Base-by-base conservation (phyloP, 2,113 vertebrate genomes). In the Burhinus oedicnemus region DNA sequence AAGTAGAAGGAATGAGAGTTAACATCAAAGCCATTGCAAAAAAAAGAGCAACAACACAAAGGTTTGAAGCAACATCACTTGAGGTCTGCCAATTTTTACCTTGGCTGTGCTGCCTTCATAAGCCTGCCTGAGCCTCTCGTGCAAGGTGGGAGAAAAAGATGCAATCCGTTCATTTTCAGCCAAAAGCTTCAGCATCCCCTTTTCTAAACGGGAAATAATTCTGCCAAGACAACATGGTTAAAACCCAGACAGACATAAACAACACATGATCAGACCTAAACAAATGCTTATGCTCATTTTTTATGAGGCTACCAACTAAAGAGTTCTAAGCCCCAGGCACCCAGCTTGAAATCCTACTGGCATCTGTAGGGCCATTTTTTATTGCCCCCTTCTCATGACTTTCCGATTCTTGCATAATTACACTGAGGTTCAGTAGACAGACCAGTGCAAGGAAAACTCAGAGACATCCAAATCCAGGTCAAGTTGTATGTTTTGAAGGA, bases 111-210 rank as follows among this genome's bases (percentile, higher is more conserved):
- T 99, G 97, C 86, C 98, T 95, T 99, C 98, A 62, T 99, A 99
- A 70, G 99, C 99, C 96, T 98, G 97, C 69, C 95, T 97, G 82
- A 99, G 98, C 44, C 96, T 98, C 65, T 99, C 98, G 52, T 98
- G 98, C 90, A 99, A 98, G 55, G 94, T 77, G 27, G 98, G 98
- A 90, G 99, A 99, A 98, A 99, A 99, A 47, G 97, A 98, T 15
- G 97, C 98, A 91, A 99, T 98, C 58, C 99, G 98, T 85, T 99
- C 99, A 19, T 99, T 99, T 97, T 99, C 99, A 10, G 99, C 98
- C 96, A 99, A 98, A 42, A 99, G 98, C 83, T 99, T 99, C 96
- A 99, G 96, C 2, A 98, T 99, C 51, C 99, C 98, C 97, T 98
- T 99, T 96, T 99, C 99, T 98, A 99, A 97, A 93, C 77, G 98